Conservation (phyloP, 2,797 vertebrate species). For the Sebastolobus altivelis region DNA sequence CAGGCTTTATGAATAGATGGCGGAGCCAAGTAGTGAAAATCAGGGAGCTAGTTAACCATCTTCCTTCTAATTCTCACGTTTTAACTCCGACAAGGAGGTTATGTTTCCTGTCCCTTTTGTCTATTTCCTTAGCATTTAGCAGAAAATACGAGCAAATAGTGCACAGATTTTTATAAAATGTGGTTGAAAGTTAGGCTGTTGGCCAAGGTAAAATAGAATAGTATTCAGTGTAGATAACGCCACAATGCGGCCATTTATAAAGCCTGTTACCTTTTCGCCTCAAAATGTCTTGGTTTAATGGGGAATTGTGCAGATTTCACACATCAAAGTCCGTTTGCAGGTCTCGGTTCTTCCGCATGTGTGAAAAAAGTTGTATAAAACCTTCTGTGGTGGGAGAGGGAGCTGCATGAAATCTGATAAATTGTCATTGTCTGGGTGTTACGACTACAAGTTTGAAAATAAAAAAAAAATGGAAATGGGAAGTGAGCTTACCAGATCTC, state of each 20-base stretch:
- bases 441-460: neutral
- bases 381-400: no score
- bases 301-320: neutral
- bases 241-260: neutral
- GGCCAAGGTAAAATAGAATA: conserved; percentile 1
- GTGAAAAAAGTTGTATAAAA: neutral
- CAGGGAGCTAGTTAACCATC: conserved; percentile 35
- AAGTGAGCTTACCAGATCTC: neutral
- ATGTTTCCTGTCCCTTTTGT: neutral
- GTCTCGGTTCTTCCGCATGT: neutral
- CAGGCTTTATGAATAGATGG: conserved; percentile 39
- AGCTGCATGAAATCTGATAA: neutral
- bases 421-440: neutral
- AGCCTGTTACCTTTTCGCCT: neutral
- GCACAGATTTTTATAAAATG: neutral
- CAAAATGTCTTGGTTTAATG: neutral
- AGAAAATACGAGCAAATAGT: neutral
- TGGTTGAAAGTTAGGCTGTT: neutral
- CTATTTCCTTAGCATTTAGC: neutral
- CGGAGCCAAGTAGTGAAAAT: conserved; percentile 35
- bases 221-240: neutral
- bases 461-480: neutral
- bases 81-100: neutral
- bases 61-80: conserved; percentile 9
- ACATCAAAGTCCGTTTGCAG: neutral